Evolutionary conservation across 2,888 invertebrate genomes (phyloP).

Genomic region (Orthonevra nobilis): DNA sequence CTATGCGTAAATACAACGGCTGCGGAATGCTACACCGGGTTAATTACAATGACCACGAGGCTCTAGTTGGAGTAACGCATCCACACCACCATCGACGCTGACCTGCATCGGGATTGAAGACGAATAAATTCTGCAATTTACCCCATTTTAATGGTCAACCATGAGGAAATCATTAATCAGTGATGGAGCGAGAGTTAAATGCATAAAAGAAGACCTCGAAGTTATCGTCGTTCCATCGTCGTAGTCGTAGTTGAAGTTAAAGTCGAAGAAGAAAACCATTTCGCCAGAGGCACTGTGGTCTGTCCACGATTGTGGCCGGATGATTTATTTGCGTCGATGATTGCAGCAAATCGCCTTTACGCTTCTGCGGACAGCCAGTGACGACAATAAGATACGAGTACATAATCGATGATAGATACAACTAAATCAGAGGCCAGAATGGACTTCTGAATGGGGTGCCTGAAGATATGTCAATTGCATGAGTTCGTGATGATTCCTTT

Average conservation of each 20-base stretch:
- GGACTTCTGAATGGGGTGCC: constrained; percentile 50
- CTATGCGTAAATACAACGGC: constrained; percentile 13
- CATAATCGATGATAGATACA: constrained; percentile 57
- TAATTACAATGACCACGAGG: constrained; percentile 44
- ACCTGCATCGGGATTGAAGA: constrained; percentile 23
- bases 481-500: constrained; percentile 19
- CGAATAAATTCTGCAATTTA: constrained; percentile 53
- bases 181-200: constrained; percentile 25
- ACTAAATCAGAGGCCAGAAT: constrained; percentile 52
- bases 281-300: constrained; percentile 49
- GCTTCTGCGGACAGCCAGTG: constrained; percentile 13
- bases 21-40: constrained; percentile 30
- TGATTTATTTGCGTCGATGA: constrained; percentile 67
- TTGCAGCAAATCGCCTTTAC: constrained; percentile 58
- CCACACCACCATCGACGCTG: constrained; percentile 5
- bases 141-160: constrained; percentile 60
- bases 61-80: neutral
- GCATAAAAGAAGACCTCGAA: constrained; percentile 24
- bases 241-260: no score
- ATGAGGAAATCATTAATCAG: constrained; percentile 69
- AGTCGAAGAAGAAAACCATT: constrained; percentile 40
- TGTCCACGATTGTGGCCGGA: constrained; percentile 25
- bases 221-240: neutral
- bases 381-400: constrained; percentile 35
- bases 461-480: constrained; percentile 58